Evolutionary conservation across 2,797 vertebrate species (phyloP).

Genomic region (Eupleurogrammus muticus): DNA sequence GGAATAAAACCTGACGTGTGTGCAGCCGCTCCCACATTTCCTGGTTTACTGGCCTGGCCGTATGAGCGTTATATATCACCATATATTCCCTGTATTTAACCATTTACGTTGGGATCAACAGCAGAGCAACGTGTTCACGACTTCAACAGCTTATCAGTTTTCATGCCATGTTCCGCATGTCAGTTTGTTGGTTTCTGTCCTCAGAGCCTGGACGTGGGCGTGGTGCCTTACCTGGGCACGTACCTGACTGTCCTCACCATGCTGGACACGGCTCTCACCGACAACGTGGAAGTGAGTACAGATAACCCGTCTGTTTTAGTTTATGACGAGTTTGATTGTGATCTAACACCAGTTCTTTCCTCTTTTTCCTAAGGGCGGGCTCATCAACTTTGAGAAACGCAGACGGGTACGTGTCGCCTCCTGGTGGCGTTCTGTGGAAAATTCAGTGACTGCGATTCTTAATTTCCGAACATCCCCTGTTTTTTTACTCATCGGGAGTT

Average conservation of each 20-base stretch:
- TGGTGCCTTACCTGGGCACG: constrained; percentile 91
- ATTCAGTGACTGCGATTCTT: neutral
- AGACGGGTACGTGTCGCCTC: constrained; percentile 85
- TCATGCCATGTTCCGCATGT: no score
- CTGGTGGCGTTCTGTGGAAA: constrained; percentile 45
- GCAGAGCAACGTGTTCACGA: neutral
- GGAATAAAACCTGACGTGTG: constrained; percentile 19
- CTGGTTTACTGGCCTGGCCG: constrained; percentile 28
- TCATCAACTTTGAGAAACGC: constrained; percentile 94
- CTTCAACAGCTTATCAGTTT: neutral
- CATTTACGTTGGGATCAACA: neutral
- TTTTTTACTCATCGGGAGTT: neutral
- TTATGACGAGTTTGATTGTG: neutral
- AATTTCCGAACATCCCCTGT: no score
- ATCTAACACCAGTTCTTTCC: constrained; percentile 13
- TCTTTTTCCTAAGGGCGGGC: constrained; percentile 80
- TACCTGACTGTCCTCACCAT: constrained; percentile 92
- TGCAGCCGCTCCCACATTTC: constrained; percentile 38
- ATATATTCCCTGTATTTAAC: constrained; percentile 13
- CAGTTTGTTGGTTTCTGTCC: constrained; percentile 20
- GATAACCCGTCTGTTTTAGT: neutral
- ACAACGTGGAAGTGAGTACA: constrained; percentile 84
- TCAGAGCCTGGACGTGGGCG: constrained; percentile 74
- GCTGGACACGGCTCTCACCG: constrained; percentile 91
- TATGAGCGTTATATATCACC: constrained; percentile 39